These are phyloP conservation scores for Steromphala cineraria DNA, from an alignment of 2,888 invertebrate genomes.

Conservation along the genomic window DNA sequence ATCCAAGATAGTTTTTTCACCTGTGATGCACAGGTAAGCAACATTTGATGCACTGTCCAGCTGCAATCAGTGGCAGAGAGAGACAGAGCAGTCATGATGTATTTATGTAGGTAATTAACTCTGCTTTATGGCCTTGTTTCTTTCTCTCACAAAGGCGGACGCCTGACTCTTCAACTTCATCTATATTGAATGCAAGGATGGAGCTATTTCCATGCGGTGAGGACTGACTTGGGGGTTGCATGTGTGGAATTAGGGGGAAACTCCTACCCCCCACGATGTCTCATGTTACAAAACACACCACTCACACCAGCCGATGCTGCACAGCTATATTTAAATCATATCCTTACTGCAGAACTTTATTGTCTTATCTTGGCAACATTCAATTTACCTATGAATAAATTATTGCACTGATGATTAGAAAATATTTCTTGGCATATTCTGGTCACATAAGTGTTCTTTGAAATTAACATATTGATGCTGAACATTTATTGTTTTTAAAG, in stretches of 20 bases:
- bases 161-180: background rate
- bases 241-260: background rate
- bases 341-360: too few relatives aligned
- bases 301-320: background rate
- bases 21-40: too few relatives aligned
- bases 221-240: background rate
- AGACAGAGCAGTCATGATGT: background rate
- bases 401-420: too few relatives aligned
- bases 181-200: background rate
- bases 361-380: too few relatives aligned
- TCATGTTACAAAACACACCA: background rate
- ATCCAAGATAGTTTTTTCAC: too few relatives aligned
- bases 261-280: background rate
- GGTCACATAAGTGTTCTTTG: too few relatives aligned
- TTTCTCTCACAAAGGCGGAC: background rate
- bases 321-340: too few relatives aligned
- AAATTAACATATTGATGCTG: too few relatives aligned
- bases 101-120: constrained; percentile 17
- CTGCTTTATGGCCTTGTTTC: background rate
- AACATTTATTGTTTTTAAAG: too few relatives aligned
- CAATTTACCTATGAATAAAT: too few relatives aligned
- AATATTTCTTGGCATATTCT: too few relatives aligned
- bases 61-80: background rate
- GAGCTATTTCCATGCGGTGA: background rate
- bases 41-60: too few relatives aligned